Percentiles rank a stretch among this genome's conserved stretches.
phyloP scores from a whole-genome alignment of 2,888 invertebrate genomes.

The Petrolisthes cinctipes region DNA sequence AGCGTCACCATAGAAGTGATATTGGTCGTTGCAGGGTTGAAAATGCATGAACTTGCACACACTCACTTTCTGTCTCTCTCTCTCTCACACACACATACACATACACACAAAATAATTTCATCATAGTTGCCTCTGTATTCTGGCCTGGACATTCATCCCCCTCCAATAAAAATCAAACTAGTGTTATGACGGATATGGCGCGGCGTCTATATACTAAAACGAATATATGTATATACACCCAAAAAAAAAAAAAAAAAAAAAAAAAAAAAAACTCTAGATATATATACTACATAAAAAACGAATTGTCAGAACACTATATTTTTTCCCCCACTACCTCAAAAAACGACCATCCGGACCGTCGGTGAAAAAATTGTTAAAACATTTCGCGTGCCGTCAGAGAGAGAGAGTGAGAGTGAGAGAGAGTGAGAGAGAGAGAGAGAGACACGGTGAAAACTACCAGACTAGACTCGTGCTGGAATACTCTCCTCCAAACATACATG shows the following conservation, averaged over 20 bases:
- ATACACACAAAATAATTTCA: not conserved
- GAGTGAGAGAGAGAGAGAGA: too few species aligned
- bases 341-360: conserved; percentile 35
- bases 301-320: conserved; percentile 30
- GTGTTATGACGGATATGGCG: conserved; percentile 18
- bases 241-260: conserved; percentile 13
- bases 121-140: not conserved
- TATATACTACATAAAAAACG: conserved; percentile 13
- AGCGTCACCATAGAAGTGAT: too few species aligned
- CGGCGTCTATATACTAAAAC: conserved; percentile 18
- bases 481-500: conserved; percentile 35
- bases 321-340: conserved; percentile 24
- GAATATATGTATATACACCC: too few species aligned
- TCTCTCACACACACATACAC: not conserved
- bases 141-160: conserved; percentile 13
- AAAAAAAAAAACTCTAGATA: conserved; percentile 2
- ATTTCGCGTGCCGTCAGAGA: conserved; percentile 37
- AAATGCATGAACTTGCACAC: not conserved
- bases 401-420: too few species aligned
- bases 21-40: too few species aligned
- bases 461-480: conserved; percentile 14
- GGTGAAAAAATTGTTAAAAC: conserved; percentile 35
- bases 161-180: conserved; percentile 14
- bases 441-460: conserved; percentile 40
- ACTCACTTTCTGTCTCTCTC: conserved; percentile 5